Conservation (phyloP, 2,888 invertebrate species). For the Syritta pipiens region DNA sequence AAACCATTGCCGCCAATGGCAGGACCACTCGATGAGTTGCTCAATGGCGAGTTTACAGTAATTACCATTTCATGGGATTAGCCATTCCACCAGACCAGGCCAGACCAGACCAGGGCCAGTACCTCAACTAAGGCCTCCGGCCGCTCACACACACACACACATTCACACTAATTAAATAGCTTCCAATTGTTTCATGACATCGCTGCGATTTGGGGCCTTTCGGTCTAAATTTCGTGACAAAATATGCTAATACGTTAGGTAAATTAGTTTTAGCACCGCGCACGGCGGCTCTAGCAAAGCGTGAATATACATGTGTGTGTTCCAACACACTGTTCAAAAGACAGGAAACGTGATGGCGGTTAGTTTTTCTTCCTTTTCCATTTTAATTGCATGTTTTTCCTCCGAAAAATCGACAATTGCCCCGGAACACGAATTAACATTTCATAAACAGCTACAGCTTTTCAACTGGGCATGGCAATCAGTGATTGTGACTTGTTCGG, state of each 20-base stretch:
- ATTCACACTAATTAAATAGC: constrained; percentile 52
- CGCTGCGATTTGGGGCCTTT: constrained; percentile 47
- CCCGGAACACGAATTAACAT: constrained; percentile 68
- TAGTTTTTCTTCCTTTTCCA: constrained; percentile 63
- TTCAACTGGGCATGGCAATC: constrained; percentile 10
- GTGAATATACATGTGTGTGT: no score
- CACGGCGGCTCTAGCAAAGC: constrained; percentile 56
- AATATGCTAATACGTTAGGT: constrained; percentile 65
- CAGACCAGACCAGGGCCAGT: neutral
- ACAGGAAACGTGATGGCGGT: constrained; percentile 64
- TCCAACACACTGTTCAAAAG: constrained; percentile 63
- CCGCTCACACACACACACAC: neutral
- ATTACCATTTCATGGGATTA: constrained; percentile 67
- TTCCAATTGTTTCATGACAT: constrained; percentile 69
- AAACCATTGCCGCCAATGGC: constrained; percentile 10
- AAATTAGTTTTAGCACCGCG: constrained; percentile 63
- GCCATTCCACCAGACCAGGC: no score
- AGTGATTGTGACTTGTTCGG: constrained; percentile 17
- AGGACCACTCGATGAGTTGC: constrained; percentile 64
- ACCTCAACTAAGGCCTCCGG: neutral
- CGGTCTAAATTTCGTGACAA: constrained; percentile 66
- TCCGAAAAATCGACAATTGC: constrained; percentile 67
- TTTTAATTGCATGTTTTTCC: constrained; percentile 67
- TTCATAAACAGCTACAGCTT: constrained; percentile 53
- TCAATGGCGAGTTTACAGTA: constrained; percentile 66